Percentiles rank a stretch among this genome's conserved stretches.
Conservation (phyloP, 2,888 invertebrate genomes). For the Polia nebulosa region DNA sequence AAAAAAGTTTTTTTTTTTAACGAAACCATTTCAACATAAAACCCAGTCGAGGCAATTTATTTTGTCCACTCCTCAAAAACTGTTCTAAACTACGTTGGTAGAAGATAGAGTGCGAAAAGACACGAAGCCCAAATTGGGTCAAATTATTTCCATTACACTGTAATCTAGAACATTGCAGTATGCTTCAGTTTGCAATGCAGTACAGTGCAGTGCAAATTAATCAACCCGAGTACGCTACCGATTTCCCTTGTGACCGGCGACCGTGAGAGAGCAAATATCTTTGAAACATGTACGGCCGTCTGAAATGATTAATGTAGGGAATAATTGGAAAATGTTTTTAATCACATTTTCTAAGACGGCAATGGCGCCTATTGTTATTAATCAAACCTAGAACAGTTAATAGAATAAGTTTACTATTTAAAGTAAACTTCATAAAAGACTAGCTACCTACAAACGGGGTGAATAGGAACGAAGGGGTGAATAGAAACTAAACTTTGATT, state of each 20-base stretch:
- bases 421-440: too few species aligned
- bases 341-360: neutral
- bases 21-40: too few species aligned
- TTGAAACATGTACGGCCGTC: constrained; percentile 4
- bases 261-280: constrained; percentile 17
- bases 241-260: constrained; percentile 41
- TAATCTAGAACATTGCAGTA: constrained; percentile 22
- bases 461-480: too few species aligned
- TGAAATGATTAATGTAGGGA: constrained; percentile 3
- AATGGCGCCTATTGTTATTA: neutral
- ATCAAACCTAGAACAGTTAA: neutral
- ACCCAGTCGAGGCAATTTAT: neutral
- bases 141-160: constrained; percentile 26
- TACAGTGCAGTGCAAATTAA: constrained; percentile 54
- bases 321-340: neutral
- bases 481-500: too few species aligned
- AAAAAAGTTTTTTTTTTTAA: too few species aligned
- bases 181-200: constrained; percentile 23
- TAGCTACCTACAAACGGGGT: too few species aligned
- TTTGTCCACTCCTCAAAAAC: neutral
- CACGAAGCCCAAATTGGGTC: constrained; percentile 22
- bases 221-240: constrained; percentile 29
- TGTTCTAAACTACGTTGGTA: neutral
- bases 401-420: too few species aligned
- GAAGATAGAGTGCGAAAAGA: constrained; percentile 13